Conservation (phyloP, 2,113 vertebrate genomes). For the Nyctereutes procyonoides region DNA sequence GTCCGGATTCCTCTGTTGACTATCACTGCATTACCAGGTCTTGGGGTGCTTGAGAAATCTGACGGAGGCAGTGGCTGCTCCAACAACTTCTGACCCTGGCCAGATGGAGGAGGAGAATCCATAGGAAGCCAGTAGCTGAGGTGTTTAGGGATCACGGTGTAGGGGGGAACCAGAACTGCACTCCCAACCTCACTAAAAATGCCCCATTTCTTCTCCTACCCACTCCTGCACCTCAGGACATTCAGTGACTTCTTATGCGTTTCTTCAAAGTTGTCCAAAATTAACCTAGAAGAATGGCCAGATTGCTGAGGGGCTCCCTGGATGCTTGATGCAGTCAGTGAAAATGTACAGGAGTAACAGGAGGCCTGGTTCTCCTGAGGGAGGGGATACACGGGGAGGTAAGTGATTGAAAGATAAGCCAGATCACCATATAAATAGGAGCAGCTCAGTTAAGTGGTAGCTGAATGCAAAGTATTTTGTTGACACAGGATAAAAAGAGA, state of each 20-base stretch:
- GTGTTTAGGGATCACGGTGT: not conserved
- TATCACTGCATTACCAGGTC: not conserved
- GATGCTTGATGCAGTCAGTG: not conserved
- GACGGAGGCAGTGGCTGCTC: fast-evolving
- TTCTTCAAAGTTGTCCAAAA: not conserved
- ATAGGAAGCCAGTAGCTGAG: not conserved
- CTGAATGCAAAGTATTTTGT: not conserved
- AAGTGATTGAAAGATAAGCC: fast-evolving
- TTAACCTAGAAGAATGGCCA: not conserved
- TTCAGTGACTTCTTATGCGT: not conserved
- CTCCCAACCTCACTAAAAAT: fast-evolving
- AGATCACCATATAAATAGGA: not conserved
- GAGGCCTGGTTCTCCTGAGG: not conserved
- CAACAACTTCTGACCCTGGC: not conserved
- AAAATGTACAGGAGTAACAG: not conserved
- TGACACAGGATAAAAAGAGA: not conserved
- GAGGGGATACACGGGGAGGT: fast-evolving
- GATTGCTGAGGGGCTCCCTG: fast-evolving
- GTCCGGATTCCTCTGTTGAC: not conserved
- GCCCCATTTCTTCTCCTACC: not conserved
- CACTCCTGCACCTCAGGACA: not conserved
- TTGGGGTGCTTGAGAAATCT: not conserved
- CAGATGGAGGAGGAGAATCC: fast-evolving
- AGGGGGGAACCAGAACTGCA: fast-evolving
- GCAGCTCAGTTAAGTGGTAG: fast-evolving